Evolutionary conservation across 2,888 invertebrate species (phyloP), one percentile per base, ranked within the genome.

Genomic region (Apotomis capreana): DNA sequence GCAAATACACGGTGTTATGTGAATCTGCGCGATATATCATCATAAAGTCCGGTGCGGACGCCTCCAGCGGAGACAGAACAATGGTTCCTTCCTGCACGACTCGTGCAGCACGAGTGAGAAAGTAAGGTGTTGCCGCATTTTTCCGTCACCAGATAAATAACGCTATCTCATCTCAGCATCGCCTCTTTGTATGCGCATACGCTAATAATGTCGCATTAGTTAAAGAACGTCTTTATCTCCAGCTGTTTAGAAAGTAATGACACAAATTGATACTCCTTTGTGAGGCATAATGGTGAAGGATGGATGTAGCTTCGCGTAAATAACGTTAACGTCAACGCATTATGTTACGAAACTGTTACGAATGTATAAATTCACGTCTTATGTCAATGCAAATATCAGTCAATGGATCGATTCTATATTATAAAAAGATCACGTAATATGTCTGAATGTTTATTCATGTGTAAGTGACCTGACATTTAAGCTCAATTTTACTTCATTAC

Each of bases 141-240:
- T 85, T 83, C 84, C 84, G 81, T 78, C 81, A 78, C 78, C 72
- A 81, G 77, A 87, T 87, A 86, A 86, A 87, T 85, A 85, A 81
- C 81, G 79, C 80, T 80, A 87, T 88, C 84, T 83, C 76, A 69
- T 72, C 75, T 62, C 78, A 77, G 79, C 81, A 78, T 80, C 78
- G 40, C 70, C 77, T 76, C 76, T 85, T 84, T 81, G 79, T 82
- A 85, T 84, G 86, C 83, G 83, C 85, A 84, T 84, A 86, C 81
- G 76, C 79, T 83, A 78, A 79, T 79, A 78, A 81, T 78, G 80
- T 78, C 81, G 79, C 81, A 78, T 81, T 80, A 81, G 75, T 75
- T 68, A 63, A 54, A 77, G 78, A 81, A 79, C 80, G 80, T 79
- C 76, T 82, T 78, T 80, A 81, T 82, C 77, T 78, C 76, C 75